Evolutionary conservation across 1,140 invertebrate species (phyloP).

Genomic region (Temnothorax curvispinosus): DNA sequence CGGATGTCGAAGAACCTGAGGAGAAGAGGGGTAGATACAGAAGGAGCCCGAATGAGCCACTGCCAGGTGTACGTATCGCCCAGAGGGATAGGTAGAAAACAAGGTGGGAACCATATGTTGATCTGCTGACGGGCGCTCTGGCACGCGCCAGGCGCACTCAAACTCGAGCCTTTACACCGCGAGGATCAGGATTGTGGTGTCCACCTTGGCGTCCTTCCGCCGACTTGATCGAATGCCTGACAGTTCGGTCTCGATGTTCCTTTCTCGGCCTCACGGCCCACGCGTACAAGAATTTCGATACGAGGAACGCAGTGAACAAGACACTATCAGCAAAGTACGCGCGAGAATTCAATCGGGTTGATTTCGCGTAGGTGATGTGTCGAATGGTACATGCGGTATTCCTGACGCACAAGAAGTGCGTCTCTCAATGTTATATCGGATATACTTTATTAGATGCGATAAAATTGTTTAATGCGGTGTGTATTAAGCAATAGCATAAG

Average conservation of each 20-base stretch:
- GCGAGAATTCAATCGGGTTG: neutral
- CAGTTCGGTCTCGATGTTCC: neutral
- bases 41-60: conserved; percentile 66
- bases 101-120: conserved; percentile 85
- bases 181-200: conserved; percentile 69
- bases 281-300: neutral
- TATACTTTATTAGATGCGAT: neutral
- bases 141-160: conserved; percentile 83
- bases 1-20: conserved; percentile 29
- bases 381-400: neutral
- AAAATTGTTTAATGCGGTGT: neutral
- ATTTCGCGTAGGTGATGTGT: conserved; percentile 36
- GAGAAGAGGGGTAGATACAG: conserved; percentile 68
- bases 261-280: neutral
- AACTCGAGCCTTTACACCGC: conserved; percentile 79
- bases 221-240: neutral
- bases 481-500: neutral
- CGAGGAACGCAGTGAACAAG: neutral
- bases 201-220: neutral
- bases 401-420: neutral
- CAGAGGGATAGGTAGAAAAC: conserved; percentile 82
- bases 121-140: conserved; percentile 80
- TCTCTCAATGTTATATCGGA: neutral
- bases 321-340: neutral
- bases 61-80: conserved; percentile 82